Evolutionary conservation across 1,140 invertebrate genomes (phyloP).

Genomic region (Drosophila malerkotliana): DNA sequence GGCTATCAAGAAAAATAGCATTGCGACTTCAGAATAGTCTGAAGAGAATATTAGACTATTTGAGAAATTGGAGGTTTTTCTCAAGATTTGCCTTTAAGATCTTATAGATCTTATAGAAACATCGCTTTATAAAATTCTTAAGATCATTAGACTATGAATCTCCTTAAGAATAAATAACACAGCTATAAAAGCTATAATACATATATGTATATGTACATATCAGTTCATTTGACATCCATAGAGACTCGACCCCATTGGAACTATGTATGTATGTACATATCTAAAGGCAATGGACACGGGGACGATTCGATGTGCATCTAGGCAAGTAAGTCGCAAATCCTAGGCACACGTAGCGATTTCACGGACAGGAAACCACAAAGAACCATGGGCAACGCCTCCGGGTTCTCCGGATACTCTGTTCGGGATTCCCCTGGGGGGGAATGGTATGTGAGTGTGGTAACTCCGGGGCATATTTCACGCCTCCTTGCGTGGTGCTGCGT

Average conservation of each 20-base stretch:
- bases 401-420: not conserved
- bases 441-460: slow-evolving; percentile 28
- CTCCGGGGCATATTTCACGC: slow-evolving; percentile 65
- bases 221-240: not conserved
- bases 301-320: slow-evolving; percentile 55
- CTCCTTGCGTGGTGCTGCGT: slow-evolving; percentile 44
- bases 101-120: too few species aligned
- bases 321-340: slow-evolving; percentile 59
- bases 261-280: not conserved
- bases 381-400: slow-evolving; percentile 3
- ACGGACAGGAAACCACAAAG: slow-evolving; percentile 54
- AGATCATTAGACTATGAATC: too few species aligned
- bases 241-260: not conserved
- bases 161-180: too few species aligned
- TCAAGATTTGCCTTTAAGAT: too few species aligned
- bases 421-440: not conserved
- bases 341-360: slow-evolving; percentile 62
- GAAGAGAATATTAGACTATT: too few species aligned
- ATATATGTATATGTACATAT: not conserved
- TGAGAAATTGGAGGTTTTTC: too few species aligned
- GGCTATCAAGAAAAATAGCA: too few species aligned
- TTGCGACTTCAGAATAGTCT: too few species aligned
- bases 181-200: too few species aligned
- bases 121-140: too few species aligned
- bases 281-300: not conserved